Base-by-base conservation (phyloP, 2,797 vertebrate species). In the Euthynnus affinis region DNA sequence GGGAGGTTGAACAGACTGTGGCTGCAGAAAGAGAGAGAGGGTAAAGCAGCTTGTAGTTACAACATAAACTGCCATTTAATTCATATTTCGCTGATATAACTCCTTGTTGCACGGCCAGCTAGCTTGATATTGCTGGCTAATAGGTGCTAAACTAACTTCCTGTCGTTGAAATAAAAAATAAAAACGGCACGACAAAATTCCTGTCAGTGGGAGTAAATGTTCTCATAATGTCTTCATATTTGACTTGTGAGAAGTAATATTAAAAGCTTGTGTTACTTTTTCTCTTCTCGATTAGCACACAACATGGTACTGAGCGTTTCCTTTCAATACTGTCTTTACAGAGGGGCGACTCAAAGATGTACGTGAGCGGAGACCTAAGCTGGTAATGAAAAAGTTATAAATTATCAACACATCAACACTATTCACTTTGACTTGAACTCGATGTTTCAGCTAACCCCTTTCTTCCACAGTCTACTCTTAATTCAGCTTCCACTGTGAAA, bases 21-120 rank as follows among this genome's bases (percentile, higher is more conserved):
- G 96, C 94, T 96, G 4, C 94, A 96, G 85, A 95, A 90, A 51
- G 94, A 96, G 78, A 93, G 82, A 89, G 93, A 95, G 2, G 95
- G 96, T 93, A 87, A 37, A 63, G 73, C 1, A 5, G 27, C 2
- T 32, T 0, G 3, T 15, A 10, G 4, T 9, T 5, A 18, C 0
- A 14, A 12, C 4, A 27, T 0, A 12, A 2, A 18, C 1, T 3
- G 18, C 6, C 0, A 23, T 42, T 34, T n/a, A 5, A 63, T 27
- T 8, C 0, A 25, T 23, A 23, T 56, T 32, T 62, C 8, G 6
- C 3, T 4, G 4, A 40, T 48, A 32, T 62, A 53, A 9, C 25
- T 15, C 2, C 1, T 0, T 9, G 5, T 14, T 20, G 14, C 20
- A 9, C 46, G 1, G 40, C 4, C 4, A 53, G 49, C 22, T 74